Evolutionary conservation across 1,140 invertebrate genomes (phyloP), one percentile per base, ranked within the genome.

Genomic region (Hycleus cichorii): DNA sequence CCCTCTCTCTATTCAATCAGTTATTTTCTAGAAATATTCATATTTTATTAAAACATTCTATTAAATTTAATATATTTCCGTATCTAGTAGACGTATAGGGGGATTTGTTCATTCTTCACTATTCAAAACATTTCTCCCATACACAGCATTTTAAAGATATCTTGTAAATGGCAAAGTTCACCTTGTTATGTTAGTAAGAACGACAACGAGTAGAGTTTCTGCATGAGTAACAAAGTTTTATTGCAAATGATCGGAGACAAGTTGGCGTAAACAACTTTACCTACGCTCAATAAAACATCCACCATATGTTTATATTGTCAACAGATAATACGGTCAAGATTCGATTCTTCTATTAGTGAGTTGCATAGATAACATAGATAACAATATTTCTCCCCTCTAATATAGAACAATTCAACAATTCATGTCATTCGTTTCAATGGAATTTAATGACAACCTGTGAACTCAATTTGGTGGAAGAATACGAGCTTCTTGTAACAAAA

Each of bases 201-300:
- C 7, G 32, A 32, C 32, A 32, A 32, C 32, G 47, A 48, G 47
- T 25, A 51, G 52, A 62, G 50, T 53, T 62, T 62, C 60, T 51
- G 56, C 60, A 42, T 58, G 60, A 62, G 56, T 49, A 58, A 56
- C 50, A 24, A 53, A 58, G 56, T 58, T 62, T 62, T 62, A 62
- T 62, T 62, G 60, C 59, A 57, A 60, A 60, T 60, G 48, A 60
- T 60, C 59, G 26, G 44, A 3, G 59, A 60, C 40, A 53, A 60
- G 59, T 54, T 47, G 43, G 47, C 45, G 59, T 47, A 60, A 60
- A 60, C 59, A 60, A 57, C 39, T 56, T 53, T 58, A 52, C 55
- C 54, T 52, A 40, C 55, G 59, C 55, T 61, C 59, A 51, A 61
- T 61, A 58, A 43, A 58, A 47, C 54, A 61, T 60, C 56, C 3